Base-by-base conservation (phyloP, 2,888 invertebrate genomes). In the Hermaeophaga mercurialis region DNA sequence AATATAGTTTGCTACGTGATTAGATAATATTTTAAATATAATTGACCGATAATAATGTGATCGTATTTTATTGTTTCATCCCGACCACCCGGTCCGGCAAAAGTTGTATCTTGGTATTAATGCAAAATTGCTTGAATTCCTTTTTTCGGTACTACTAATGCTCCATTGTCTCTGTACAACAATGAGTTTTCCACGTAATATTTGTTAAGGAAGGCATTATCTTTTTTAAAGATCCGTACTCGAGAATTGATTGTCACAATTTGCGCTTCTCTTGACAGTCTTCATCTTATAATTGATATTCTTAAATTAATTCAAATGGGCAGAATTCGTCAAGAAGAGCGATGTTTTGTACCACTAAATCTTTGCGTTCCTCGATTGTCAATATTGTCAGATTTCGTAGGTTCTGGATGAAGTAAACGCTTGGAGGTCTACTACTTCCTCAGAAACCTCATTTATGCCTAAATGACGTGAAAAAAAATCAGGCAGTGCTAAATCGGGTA, bases 21-120 rank as follows among this genome's bases (percentile, higher is more conserved):
- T 56, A 61, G 60, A 1, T n/a, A n/a, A n/a, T n/a, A n/a, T n/a
- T n/a, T n/a, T n/a, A n/a, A n/a, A n/a, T n/a, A 71, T 60, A 0
- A 50, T 54, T 3, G 58, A 52, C 70, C 70, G 70, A 22, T 63
- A 56, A 17, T 65, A 70, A 3, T 45, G 41, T n/a, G 38, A n/a
- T 9, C 56, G 52, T n/a, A 70, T 58, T n/a, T 54, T 48, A 12
- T 56, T 14, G 9, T 66, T 54, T 69, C 63, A 1, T 65, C 66
- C 4, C 38, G 15, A 7, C 67, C 67, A 1, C 67, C 65, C 36
- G 67, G 64, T 1, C 61, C 64, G 1, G 65, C 62, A 0, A 19
- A 15, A 0, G 50, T 14, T 2, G 31, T 38, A 14, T 62, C 56
- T 12, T 62, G 58, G 15, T 56, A 60, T 0, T 43, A 8, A 9